A percentile compares a stretch with the other conserved stretches of the same genome.
Conservation (phyloP, 2,888 invertebrate species). For the Bembecia ichneumoniformis region DNA sequence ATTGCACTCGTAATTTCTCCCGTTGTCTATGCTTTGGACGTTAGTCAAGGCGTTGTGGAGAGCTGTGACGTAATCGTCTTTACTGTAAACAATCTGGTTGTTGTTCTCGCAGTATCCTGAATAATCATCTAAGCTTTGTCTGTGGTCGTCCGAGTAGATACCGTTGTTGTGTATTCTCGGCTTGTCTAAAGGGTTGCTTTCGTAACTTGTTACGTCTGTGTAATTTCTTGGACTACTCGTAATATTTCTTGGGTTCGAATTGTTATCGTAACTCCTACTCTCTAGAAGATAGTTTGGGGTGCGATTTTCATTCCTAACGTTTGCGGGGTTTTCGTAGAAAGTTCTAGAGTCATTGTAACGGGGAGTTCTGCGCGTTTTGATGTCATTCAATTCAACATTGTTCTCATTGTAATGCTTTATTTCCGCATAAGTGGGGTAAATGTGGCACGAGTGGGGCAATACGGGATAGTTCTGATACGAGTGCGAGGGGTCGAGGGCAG, state of each 20-base stretch:
- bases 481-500: constrained; percentile 56
- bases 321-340: constrained; percentile 54
- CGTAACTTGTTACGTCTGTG: constrained; percentile 37
- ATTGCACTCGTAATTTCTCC: constrained; percentile 36
- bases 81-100: constrained; percentile 27
- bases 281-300: constrained; percentile 19
- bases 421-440: constrained; percentile 59
- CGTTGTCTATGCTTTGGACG: constrained; percentile 45
- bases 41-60: constrained; percentile 39
- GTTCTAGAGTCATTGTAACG: constrained; percentile 41
- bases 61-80: constrained; percentile 43
- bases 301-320: constrained; percentile 33
- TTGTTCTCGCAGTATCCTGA: constrained; percentile 41
- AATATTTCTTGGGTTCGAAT: constrained; percentile 48
- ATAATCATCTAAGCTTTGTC: constrained; percentile 35
- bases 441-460: constrained; percentile 44
- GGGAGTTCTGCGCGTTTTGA: constrained; percentile 28
- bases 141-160: constrained; percentile 43
- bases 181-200: constrained; percentile 24
- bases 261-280: constrained; percentile 27
- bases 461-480: constrained; percentile 64
- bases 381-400: constrained; percentile 30
- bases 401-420: constrained; percentile 45
- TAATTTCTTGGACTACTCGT: constrained; percentile 46
- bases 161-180: constrained; percentile 29